Base-by-base conservation (phyloP, 1,140 invertebrate species). In the Panonychus citri region DNA sequence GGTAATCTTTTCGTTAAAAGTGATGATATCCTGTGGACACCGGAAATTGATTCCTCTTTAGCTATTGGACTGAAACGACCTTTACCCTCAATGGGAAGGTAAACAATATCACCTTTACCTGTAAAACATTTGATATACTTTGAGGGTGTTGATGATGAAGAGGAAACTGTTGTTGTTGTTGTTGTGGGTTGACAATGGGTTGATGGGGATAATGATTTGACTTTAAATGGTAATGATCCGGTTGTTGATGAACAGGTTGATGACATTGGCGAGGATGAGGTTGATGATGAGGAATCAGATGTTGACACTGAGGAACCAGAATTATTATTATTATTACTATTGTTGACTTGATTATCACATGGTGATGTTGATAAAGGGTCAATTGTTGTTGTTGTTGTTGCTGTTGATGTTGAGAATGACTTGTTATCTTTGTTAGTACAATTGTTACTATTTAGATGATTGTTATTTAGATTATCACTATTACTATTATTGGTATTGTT, bases 21-120 rank as follows among this genome's bases (percentile, higher is more conserved):
- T 64, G 85, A 87, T 63, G 81, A 79, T 37, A 73, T 70, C 37
- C 62, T 83, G 68, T 89, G 86, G 15, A 90, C 86, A 7, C 87
- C 87, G 65, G 84, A 84, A 59, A 93, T 89, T 69, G 87, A 89
- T 62, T 87, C 84, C 68, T 86, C 83, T 64, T 82, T 78, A 30
- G 87, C 87, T 25, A 93, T 73, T 1, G 82, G 82, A 62, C 85
- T 90, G 70, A 93, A 93, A 63, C 83, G 80, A 8, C 83, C 86
- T 64, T 83, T 78, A 66, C 85, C 81, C 61, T 91, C 86, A 65
- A 86, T 74, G 49, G 79, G 79, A 53, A 93, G 70, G 62, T 85
- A 77, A 3, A 93, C 74, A 63, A 77, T 82, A 64, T 88, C 83
- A 25, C 85, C 84, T 65, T 80, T 82, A 13, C 77, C 75, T 67